A percentile compares a stretch with the other conserved stretches of the same genome.
Conservation (phyloP, 2,113 vertebrate genomes). For the Leiothrix lutea region DNA sequence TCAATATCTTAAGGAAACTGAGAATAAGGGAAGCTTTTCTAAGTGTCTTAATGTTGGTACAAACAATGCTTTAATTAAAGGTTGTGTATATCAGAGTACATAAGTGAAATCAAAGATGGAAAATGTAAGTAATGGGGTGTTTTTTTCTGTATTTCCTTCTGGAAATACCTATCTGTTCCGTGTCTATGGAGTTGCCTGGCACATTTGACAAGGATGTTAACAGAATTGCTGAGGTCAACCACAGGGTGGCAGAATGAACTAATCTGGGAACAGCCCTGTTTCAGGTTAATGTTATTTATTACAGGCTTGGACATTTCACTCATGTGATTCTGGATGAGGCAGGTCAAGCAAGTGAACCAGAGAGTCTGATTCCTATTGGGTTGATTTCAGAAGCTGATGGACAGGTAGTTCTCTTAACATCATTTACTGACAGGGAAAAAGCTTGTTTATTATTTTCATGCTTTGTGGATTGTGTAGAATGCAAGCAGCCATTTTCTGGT, state of each 20-base stretch:
- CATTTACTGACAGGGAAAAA: neutral
- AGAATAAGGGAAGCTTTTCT: neutral
- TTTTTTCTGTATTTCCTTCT: neutral
- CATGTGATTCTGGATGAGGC: conserved; percentile 95
- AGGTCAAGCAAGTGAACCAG: conserved; percentile 93
- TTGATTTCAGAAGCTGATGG: conserved; percentile 84
- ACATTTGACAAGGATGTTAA: neutral
- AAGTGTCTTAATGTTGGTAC: neutral
- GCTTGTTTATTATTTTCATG: neutral
- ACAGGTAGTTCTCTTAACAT: conserved; percentile 75
- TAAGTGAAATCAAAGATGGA: neutral
- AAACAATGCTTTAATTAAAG: neutral
- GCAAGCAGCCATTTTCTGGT: neutral
- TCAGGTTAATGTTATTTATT: neutral
- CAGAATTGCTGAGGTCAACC: conserved; percentile 6
- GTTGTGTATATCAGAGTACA: neutral
- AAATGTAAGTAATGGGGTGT: neutral
- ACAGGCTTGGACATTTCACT: conserved; percentile 90
- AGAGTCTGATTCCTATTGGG: conserved; percentile 88
- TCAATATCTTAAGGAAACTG: neutral
- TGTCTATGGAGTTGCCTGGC: neutral
- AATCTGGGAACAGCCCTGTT: neutral
- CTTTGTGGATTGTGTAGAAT: neutral
- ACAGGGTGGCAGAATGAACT: conserved; percentile 37
- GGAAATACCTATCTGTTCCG: neutral